A percentile compares a stretch with the other conserved stretches of the same genome.
Evolutionary conservation across 1,140 invertebrate species (phyloP).

Genomic region (Trichoplusia ni): DNA sequence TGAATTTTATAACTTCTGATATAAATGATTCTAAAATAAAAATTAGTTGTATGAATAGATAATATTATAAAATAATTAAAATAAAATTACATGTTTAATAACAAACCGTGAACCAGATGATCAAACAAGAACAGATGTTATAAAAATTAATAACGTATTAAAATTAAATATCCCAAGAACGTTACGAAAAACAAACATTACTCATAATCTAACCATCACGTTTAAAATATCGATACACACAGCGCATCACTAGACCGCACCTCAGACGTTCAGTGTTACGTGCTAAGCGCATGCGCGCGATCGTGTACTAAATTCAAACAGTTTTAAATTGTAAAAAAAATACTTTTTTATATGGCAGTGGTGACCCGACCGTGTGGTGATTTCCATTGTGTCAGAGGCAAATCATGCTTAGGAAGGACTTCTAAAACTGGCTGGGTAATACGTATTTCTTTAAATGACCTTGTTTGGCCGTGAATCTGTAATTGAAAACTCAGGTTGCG

Average conservation of each 20-base stretch:
- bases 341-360: slow-evolving; percentile 75
- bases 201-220: slow-evolving; percentile 1
- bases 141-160: too few relatives aligned
- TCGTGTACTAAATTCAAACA: slow-evolving; percentile 49
- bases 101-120: neutral
- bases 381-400: slow-evolving; percentile 60
- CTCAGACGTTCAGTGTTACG: slow-evolving; percentile 68
- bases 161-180: too few relatives aligned
- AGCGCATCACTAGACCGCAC: slow-evolving; percentile 56
- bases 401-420: slow-evolving; percentile 51
- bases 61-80: too few relatives aligned
- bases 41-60: too few relatives aligned
- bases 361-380: slow-evolving; percentile 67
- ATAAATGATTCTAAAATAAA: too few relatives aligned
- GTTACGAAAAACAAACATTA: neutral
- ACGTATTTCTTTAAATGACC: slow-evolving; percentile 41
- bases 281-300: slow-evolving; percentile 70
- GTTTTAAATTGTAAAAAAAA: slow-evolving; percentile 45
- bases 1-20: too few relatives aligned
- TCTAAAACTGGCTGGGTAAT: slow-evolving; percentile 69
- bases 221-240: slow-evolving; percentile 1
- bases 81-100: neutral
- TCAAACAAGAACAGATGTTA: too few relatives aligned
- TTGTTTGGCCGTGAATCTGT: slow-evolving; percentile 33
- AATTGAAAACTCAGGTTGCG: slow-evolving; percentile 18